phyloP scores from a whole-genome alignment of 2,888 invertebrate species.

The Cancer borealis region DNA sequence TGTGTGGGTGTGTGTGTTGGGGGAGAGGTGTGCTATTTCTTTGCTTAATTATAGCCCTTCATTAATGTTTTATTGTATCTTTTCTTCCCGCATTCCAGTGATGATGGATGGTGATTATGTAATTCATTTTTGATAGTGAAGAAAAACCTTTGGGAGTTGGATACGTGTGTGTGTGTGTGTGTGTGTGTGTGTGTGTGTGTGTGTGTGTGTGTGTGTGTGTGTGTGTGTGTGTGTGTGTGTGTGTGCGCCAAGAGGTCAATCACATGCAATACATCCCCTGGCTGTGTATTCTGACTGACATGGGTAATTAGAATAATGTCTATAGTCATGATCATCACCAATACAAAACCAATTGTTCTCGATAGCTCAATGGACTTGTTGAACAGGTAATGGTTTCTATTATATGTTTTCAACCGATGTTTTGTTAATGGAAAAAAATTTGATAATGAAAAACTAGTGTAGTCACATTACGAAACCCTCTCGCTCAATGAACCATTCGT shows the following conservation, averaged over 20 bases:
- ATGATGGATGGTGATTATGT: background rate
- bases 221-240: conserved; percentile 15
- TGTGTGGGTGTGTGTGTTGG: no score
- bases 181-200: background rate
- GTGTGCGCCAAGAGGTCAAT: background rate
- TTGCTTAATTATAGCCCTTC: background rate
- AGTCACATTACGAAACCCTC: background rate
- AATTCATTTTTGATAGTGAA: background rate
- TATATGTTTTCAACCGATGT: background rate
- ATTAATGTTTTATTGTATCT: background rate
- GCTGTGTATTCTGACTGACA: background rate
- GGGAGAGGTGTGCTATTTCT: background rate
- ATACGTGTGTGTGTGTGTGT: no score
- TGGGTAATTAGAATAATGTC: background rate
- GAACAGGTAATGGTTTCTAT: background rate
- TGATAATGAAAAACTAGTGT: background rate
- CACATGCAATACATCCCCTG: background rate
- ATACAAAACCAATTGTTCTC: background rate
- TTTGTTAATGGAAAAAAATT: background rate
- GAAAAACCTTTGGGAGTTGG: background rate
- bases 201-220: conserved; percentile 33
- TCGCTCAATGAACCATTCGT: background rate
- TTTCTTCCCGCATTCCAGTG: background rate
- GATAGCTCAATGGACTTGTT: background rate
- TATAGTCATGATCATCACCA: background rate